Evolutionary conservation across 2,888 invertebrate species (phyloP), one percentile per base, ranked within the genome.

Genomic region (Thecocarcelia acutangulata): DNA sequence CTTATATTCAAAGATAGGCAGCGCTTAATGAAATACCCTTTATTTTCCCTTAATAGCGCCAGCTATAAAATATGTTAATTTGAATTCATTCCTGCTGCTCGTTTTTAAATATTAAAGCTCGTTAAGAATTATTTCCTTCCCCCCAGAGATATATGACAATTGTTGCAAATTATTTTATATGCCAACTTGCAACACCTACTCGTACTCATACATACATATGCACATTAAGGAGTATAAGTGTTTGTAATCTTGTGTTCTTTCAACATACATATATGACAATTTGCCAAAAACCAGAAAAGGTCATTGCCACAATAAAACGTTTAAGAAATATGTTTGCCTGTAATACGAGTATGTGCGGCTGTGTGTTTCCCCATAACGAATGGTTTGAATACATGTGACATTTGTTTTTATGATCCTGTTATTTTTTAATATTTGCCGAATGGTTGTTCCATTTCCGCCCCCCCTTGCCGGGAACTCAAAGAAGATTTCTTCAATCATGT

Each of bases 361-460:
- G 12, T 50, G 12, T 46, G 37, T 24, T 59, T 48, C 19, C 76
- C 66, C 77, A 80, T 63, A 77, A 83, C 66, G 56, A 81, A 83
- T 77, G 80, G 83, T 84, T 84, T 83, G 76, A 83, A 76, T 83
- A 61, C 75, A 85, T 84, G 84, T 84, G 86, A 86, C 86, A 85
- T 87, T 86, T 86, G 85, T 85, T 86, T 86, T 86, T 86, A 86
- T 86, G 84, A 84, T 82, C 81, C 44, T 68, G 66, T 59, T 56
- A 42, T 64, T 33, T 37, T 33, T 33, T 33, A 33, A 33, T 33
- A 33, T 8, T 44, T 69, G 17, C 59, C 61, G 19, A 42, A 69
- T 33, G 44, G 24, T 76, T 76, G 46, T 46, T 66, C 24, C 28
- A n/a, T n/a, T 64, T 46, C 44, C 33, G 28, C 21, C 33, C 13